Conservation (phyloP, 2,797 vertebrate species). For the Gymnoscopelus braueri region DNA sequence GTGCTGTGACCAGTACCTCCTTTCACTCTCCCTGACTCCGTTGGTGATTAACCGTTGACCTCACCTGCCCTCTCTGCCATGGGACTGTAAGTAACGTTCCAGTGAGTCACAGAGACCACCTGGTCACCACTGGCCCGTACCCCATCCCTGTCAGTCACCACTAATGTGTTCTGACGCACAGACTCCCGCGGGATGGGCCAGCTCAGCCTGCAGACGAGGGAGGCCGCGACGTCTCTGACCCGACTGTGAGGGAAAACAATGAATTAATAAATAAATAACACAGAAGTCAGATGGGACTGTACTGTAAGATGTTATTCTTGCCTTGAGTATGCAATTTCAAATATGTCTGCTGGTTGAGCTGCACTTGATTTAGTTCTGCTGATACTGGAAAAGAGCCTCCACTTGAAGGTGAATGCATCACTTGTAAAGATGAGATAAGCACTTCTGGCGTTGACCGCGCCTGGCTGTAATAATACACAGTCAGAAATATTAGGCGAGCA, state of each 20-base stretch:
- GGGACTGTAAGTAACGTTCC: constrained; percentile 25
- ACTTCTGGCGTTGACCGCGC: background rate
- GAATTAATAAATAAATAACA: too few species aligned
- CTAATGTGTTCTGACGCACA: constrained; percentile 66
- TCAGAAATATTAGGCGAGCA: background rate
- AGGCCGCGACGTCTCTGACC: constrained; percentile 57
- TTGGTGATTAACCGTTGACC: constrained; percentile 12
- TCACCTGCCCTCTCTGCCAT: background rate
- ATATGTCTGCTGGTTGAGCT: too few species aligned
- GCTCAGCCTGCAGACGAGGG: constrained; percentile 43
- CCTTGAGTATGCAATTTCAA: too few species aligned
- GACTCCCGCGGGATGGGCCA: constrained; percentile 62
- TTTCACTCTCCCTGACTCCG: background rate
- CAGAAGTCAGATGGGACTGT: too few species aligned
- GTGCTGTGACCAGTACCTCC: too few species aligned
- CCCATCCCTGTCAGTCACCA: constrained; percentile 46
- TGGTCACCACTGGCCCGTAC: constrained; percentile 47
- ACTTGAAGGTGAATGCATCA: too few species aligned
- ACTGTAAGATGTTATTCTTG: too few species aligned
- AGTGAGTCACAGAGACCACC: constrained; percentile 54
- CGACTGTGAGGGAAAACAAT: background rate
- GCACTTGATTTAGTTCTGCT: too few species aligned
- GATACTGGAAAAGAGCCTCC: too few species aligned
- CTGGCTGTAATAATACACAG: background rate
- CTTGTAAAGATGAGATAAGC: too few species aligned